Base-by-base conservation (phyloP, 2,797 vertebrate genomes). In the Amblyraja radiata region DNA sequence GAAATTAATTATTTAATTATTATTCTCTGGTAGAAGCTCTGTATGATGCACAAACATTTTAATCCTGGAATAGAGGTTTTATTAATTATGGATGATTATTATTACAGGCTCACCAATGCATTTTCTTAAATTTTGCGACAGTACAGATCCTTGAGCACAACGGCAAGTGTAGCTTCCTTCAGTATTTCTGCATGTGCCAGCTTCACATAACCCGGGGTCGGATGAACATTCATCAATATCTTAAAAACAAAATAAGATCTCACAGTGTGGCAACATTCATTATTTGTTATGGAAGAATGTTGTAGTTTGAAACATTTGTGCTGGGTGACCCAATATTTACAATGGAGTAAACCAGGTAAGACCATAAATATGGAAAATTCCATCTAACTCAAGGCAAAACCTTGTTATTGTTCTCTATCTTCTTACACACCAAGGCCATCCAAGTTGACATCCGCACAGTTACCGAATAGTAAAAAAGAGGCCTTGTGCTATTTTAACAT, bases 221-320 rank as follows among this genome's bases (percentile, higher is more conserved):
- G 98, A 97, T 90, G 96, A 95, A 93, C 99, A 99, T 93, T 99
- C 98, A 93, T 99, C 97, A 84, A 99, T 98, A 96, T 99, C 99
- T 99, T 95, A 93, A 95, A 95, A 94, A 94, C 93, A 39, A 77
- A 74, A 93, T 63, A 76, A 58, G 9, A 83, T 68, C 36, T 58
- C 36, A 21, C 36, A 21, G 9, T n/a, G 28, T 13, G 25, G 28
- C 83, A 86, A 86, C 6, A 88, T 36, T 21, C 61, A 61, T 88
- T 4, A 6, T 88, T 68, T 68, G 63, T 32, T 46, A 68, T 88
- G 61, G n/a, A 32, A 88, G 28, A 16, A 36, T 18, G 18, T 88
- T n/a, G 63, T 88, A 68, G 84, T 36, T 68, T 68, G 63, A 16
- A 68, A 68, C 16, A 68, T 14, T 10, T 36, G 63, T 36, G n/a